Evolutionary conservation across 2,797 vertebrate species (phyloP).

Genomic region (Propithecus deckenii): DNA sequence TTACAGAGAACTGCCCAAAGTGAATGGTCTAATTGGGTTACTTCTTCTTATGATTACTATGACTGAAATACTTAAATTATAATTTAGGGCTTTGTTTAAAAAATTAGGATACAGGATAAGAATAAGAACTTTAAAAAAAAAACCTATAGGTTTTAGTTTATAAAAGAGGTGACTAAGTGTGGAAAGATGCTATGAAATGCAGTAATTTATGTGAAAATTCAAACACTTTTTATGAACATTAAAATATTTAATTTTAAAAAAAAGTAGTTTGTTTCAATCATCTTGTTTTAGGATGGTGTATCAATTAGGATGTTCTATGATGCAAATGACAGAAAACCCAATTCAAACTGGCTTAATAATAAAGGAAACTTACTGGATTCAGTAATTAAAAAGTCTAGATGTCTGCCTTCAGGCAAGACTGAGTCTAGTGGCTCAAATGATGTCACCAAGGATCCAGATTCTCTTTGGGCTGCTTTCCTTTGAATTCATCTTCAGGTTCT

Average conservation of each 20-base stretch:
- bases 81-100: background rate
- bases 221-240: background rate
- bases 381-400: background rate
- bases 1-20: background rate
- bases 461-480: background rate
- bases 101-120: background rate
- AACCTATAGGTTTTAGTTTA: background rate
- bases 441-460: background rate
- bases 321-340: background rate
- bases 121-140: background rate
- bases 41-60: background rate
- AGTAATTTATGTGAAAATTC: background rate
- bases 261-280: background rate
- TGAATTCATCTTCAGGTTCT: background rate
- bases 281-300: background rate
- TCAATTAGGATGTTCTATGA: background rate
- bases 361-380: background rate
- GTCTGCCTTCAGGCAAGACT: background rate
- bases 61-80: constrained; percentile 21
- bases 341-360: background rate
- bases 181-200: background rate
- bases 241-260: background rate
- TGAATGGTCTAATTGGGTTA: background rate
- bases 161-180: background rate
- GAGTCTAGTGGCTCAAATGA: background rate